Percentiles rank a stretch among this genome's conserved stretches.
Conservation (phyloP, 1,140 invertebrate species). For the Drosophila navojoa region DNA sequence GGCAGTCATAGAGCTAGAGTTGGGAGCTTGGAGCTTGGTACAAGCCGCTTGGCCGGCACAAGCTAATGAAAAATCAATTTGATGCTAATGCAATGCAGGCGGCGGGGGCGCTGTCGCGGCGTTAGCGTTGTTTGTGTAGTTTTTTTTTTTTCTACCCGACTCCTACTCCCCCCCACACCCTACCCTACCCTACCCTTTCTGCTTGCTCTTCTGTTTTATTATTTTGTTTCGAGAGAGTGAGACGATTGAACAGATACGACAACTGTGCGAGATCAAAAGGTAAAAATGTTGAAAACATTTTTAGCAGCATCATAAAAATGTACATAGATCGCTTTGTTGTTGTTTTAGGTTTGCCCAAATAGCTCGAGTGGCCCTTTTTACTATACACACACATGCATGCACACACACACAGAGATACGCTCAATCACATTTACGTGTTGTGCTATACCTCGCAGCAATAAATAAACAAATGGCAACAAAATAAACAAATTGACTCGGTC, state of each 20-base stretch:
- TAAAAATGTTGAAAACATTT: conserved; percentile 37
- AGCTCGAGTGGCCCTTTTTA: conserved; percentile 52
- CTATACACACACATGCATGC: conserved; percentile 24
- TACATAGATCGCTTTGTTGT: conserved; percentile 35
- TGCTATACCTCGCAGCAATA: conserved; percentile 37
- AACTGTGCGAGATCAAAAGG: conserved; percentile 53
- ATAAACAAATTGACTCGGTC: conserved; percentile 52
- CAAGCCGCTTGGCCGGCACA: conserved; percentile 41
- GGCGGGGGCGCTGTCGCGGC: conserved; percentile 20
- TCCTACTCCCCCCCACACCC: too few relatives aligned
- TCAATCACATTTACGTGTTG: conserved; percentile 19
- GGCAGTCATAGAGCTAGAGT: not conserved
- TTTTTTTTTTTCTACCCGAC: conserved; percentile 12
- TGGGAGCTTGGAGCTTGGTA: conserved; percentile 24
- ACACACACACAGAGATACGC: not conserved
- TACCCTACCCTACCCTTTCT: too few relatives aligned
- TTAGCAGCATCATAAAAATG: conserved; percentile 63
- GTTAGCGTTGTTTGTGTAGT: conserved; percentile 10
- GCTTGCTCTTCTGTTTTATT: conserved; percentile 1
- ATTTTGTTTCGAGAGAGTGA: conserved; percentile 4
- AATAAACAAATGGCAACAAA: conserved; percentile 61
- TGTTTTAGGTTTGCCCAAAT: conserved; percentile 47
- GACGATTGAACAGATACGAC: conserved; percentile 51
- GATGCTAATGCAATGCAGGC: conserved; percentile 47
- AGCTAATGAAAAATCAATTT: conserved; percentile 67